Evolutionary conservation across 2,888 invertebrate species (phyloP), one percentile per base, ranked within the genome.

Genomic region (Acrobasis consociella): DNA sequence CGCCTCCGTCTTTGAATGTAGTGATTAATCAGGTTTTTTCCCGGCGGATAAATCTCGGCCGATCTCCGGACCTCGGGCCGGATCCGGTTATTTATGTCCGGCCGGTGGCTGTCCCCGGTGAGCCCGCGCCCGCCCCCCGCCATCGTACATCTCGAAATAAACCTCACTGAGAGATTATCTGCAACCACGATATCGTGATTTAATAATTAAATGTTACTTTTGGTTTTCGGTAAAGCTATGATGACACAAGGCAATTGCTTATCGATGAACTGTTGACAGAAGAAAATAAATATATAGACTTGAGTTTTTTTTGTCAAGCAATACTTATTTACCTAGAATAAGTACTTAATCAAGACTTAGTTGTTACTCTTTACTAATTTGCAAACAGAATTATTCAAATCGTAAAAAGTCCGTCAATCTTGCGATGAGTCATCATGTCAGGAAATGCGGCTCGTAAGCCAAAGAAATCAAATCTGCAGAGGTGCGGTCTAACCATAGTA

Each of bases 1-100:
- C 77, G 81, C 80, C 81, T 80, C 78, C 85, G 77, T 80, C 85
- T 85, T 83, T 80, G 83, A 80, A 81, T 82, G 85, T 80, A 80
- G 84, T 80, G 81, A 86, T 87, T 87, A 87, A 87, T 87, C 85
- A 83, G 84, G 81, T 84, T 86, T 86, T 86, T 86, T 84, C 76
- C 74, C 69, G 70, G 65, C 64, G 67, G 78, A 81, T 83, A 85
- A 85, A 85, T 85, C 80, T 83, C 75, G 66, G 67, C 70, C 66
- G 69, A 65, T 71, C 71, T 67, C 67, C 73, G 71, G 64, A 38
- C 55, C 37, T 17, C 71, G 60, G 50, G 63, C 60, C 62, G 72
- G 67, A 68, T 68, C 65, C 61, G 63, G 74, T 77, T 82, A 82
- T 81, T 81, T 80, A 84, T 80, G 76, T 75, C 71, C 71, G 67